Percentiles rank a stretch among this genome's conserved stretches.
Evolutionary conservation across 2,888 invertebrate genomes (phyloP).

Genomic region (Psylliodes chrysocephalus): DNA sequence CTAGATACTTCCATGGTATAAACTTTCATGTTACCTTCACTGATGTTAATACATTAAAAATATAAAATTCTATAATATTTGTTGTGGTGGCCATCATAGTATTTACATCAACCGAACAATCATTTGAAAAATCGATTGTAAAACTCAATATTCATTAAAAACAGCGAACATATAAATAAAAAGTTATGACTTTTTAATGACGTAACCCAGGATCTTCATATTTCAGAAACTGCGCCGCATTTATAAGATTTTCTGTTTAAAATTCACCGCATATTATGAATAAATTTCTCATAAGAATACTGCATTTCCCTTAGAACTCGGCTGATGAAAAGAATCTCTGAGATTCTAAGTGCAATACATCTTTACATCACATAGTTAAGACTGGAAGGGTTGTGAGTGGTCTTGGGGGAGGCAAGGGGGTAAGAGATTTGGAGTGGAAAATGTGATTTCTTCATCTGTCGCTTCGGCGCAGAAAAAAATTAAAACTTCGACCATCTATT

Average conservation of each 20-base stretch:
- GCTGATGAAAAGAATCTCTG: constrained; percentile 44
- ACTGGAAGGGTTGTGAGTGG: constrained; percentile 64
- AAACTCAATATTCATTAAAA: constrained; percentile 29
- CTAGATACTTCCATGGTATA: too few species aligned
- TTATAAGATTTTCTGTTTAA: constrained; percentile 45
- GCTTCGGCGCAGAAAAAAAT: constrained; percentile 53
- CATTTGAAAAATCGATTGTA: too few species aligned
- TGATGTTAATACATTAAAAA: too few species aligned
- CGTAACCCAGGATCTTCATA: constrained; percentile 20
- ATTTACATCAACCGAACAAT: too few species aligned
- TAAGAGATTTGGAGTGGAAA: constrained; percentile 61
- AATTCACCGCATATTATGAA: constrained; percentile 48
- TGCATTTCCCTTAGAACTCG: constrained; percentile 40
- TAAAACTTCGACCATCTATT: constrained; percentile 2
- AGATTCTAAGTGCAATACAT: constrained; percentile 52
- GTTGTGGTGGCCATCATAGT: too few species aligned
- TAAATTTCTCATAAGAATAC: constrained; percentile 48
- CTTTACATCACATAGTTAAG: constrained; percentile 61
- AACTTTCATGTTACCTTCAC: too few species aligned
- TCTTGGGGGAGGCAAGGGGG: constrained; percentile 55
- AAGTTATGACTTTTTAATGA: constrained; percentile 32
- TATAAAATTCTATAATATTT: too few species aligned
- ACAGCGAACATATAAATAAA: constrained; percentile 21
- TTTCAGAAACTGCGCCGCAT: constrained; percentile 27
- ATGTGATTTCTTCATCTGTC: constrained; percentile 65